phyloP scores from a whole-genome alignment of 2,888 invertebrate species.

The Meghimatium bilineatum region DNA sequence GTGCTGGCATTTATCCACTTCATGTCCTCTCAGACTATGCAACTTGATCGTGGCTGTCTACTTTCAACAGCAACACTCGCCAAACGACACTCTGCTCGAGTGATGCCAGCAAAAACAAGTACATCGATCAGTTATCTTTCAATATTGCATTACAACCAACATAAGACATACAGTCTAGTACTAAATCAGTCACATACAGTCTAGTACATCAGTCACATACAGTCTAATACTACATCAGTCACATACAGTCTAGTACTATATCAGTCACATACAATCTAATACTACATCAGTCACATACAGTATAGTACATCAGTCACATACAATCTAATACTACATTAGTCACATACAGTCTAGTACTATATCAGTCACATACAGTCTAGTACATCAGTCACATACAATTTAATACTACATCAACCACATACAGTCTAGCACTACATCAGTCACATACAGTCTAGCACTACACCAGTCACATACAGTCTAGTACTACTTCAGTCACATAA shows the following conservation, averaged over 20 bases:
- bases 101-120: not conserved
- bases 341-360: too few relatives aligned
- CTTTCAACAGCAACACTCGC: not conserved
- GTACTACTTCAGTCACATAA: too few relatives aligned
- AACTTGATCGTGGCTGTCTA: not conserved
- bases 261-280: not conserved
- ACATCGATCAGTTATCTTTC: not conserved
- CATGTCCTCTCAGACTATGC: constrained; percentile 2
- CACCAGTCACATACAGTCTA: too few relatives aligned
- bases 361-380: too few relatives aligned
- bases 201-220: not conserved
- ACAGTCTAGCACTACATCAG: not conserved
- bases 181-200: not conserved
- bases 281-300: not conserved
- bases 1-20: constrained; percentile 26
- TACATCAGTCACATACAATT: too few relatives aligned
- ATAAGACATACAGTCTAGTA: too few relatives aligned
- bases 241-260: too few relatives aligned
- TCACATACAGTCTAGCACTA: too few relatives aligned
- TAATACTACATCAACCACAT: too few relatives aligned
- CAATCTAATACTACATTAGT: too few relatives aligned
- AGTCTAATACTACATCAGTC: not conserved
- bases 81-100: not conserved
- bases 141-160: not conserved
- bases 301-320: too few relatives aligned